A percentile compares a stretch with the other conserved stretches of the same genome.
Conservation (phyloP, 2,888 invertebrate genomes). For the Onthophagus sagittarius region DNA sequence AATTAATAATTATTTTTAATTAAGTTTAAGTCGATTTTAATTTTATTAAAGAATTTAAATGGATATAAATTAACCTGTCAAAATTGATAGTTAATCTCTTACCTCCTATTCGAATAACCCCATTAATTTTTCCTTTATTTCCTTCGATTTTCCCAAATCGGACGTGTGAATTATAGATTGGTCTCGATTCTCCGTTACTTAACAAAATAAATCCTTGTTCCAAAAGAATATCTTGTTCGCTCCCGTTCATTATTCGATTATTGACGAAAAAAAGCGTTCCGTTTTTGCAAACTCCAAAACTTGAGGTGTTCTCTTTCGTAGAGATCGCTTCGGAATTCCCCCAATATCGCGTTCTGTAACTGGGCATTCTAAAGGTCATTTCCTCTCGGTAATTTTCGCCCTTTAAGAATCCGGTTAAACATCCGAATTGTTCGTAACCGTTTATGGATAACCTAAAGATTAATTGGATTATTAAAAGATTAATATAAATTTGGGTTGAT, state of each 20-base stretch:
- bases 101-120: background rate
- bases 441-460: constrained; percentile 36
- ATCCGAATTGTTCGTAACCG: constrained; percentile 63
- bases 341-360: constrained; percentile 32
- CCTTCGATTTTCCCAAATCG: background rate
- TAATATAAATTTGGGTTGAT: constrained; percentile 22
- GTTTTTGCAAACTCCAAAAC: constrained; percentile 47
- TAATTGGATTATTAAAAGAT: background rate
- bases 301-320: constrained; percentile 35
- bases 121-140: background rate
- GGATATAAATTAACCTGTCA: no score
- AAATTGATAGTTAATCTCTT: background rate
- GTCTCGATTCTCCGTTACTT: background rate
- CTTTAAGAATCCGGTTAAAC: constrained; percentile 56
- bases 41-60: no score
- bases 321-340: constrained; percentile 34
- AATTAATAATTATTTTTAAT: no score
- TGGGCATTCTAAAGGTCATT: constrained; percentile 50
- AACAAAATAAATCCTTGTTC: background rate
- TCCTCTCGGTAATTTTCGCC: constrained; percentile 48
- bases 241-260: constrained; percentile 41
- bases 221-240: background rate
- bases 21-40: no score
- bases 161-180: background rate
- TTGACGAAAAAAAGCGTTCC: constrained; percentile 58